Base-by-base conservation (phyloP, 2,888 invertebrate species). In the Agrochola lychnidis region DNA sequence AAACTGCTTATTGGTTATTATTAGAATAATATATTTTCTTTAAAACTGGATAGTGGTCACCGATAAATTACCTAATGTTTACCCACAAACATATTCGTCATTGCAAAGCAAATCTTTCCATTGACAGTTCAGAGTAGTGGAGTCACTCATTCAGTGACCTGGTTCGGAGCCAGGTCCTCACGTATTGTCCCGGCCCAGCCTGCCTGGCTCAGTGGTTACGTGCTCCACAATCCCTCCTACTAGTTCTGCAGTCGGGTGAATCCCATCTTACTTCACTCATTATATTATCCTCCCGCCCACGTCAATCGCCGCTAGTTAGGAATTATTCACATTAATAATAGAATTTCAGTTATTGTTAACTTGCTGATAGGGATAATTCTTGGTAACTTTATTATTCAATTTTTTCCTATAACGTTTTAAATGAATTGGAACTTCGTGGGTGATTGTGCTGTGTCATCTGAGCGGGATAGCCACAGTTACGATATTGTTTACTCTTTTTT, bases 291-390 rank as follows among this genome's bases (percentile, higher is more conserved):
- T 87, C 64, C 30, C 72, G 67, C 56, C 16, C 73, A 67, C 57
- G 74, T 77, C 69, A 76, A 84, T 81, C 82, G 57, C 56, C 45
- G n/a, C 53, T 19, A 45, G 84, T 75, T 84, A 68, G 42, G 59
- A 59, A 53, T 82, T 84, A 81, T 59, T 59, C 36, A 59, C 40
- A 25, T 73, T 83, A 86, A 68, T 78, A 70, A 86, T 84, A 86
- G 79, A 70, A 79, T 83, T 85, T 86, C 56, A 86, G 70, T 86
- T 78, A 75, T 75, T 72, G 86, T 85, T 83, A 72, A 74, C 57
- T 63, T 68, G 53, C 45, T 78, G 83, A 83, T 85, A 83, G 57
- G 81, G 66, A 82, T 71, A 73, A 83, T 82, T 85, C 79, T 78
- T 69, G 57, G 83, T 85, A 85, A 45, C n/a, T 63, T 77, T 74